phyloP scores from a whole-genome alignment of 2,888 invertebrate species.

The Catocala fraxini region DNA sequence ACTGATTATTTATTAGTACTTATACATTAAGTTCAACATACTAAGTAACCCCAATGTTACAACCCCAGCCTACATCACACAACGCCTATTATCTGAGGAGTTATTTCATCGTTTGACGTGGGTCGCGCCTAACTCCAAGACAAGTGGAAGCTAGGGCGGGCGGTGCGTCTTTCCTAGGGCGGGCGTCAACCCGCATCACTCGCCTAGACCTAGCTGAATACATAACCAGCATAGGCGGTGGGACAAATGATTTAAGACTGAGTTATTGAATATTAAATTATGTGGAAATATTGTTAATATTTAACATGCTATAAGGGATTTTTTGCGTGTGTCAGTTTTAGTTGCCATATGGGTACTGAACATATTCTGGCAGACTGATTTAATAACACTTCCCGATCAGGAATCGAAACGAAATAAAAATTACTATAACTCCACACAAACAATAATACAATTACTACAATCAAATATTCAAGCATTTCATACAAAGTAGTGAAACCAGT shows the following conservation, averaged over 20 bases:
- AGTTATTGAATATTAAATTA: neutral
- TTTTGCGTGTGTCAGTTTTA: too few species aligned
- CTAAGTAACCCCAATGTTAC: neutral
- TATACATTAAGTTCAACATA: neutral
- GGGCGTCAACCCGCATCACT: slow-evolving; percentile 40
- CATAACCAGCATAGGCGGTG: neutral
- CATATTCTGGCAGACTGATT: too few species aligned
- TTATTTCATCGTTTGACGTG: neutral
- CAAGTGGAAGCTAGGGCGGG: slow-evolving; percentile 49
- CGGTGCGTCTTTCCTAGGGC: slow-evolving; percentile 57
- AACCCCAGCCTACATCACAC: neutral
- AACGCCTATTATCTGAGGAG: neutral
- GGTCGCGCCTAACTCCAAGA: slow-evolving; percentile 16
- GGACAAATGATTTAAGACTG: neutral
- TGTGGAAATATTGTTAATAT: too few species aligned
- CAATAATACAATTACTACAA: too few species aligned
- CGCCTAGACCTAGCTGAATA: slow-evolving; percentile 20
- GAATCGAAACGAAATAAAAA: too few species aligned
- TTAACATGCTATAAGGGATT: too few species aligned
- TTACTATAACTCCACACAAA: too few species aligned
- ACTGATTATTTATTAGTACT: too few species aligned
- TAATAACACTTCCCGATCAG: too few species aligned
- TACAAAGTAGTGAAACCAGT: too few species aligned
- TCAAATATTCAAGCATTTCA: too few species aligned
- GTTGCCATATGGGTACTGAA: too few species aligned